Evolutionary conservation across 2,888 invertebrate species (phyloP).

Genomic region (Blastobasis adustella): DNA sequence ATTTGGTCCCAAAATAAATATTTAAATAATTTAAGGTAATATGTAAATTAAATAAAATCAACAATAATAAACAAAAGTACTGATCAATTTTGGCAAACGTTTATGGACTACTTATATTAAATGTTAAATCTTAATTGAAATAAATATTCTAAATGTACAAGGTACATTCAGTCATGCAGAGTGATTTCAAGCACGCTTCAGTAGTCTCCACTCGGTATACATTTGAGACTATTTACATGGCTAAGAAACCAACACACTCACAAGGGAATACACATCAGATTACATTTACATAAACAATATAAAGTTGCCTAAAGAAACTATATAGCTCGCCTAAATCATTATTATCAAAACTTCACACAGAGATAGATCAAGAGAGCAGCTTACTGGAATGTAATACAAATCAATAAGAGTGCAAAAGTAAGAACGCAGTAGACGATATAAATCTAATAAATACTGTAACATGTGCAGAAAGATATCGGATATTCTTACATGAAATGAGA

Average conservation of each 20-base stretch:
- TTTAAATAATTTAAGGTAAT: slow-evolving; percentile 62
- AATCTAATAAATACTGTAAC: slow-evolving; percentile 38
- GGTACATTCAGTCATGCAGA: slow-evolving; percentile 52
- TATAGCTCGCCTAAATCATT: slow-evolving; percentile 55
- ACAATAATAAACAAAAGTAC: slow-evolving; percentile 64
- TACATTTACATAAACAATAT: slow-evolving; percentile 51
- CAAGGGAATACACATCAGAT: slow-evolving; percentile 42
- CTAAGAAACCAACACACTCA: slow-evolving; percentile 48
- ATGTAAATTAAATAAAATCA: slow-evolving; percentile 56
- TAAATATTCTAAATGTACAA: slow-evolving; percentile 61
- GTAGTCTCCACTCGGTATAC: slow-evolving; percentile 33
- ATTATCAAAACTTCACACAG: slow-evolving; percentile 55
- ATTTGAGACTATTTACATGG: slow-evolving; percentile 52
- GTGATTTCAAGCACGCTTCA: slow-evolving; percentile 39
- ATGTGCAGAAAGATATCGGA: slow-evolving; percentile 31
- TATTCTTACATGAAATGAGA: slow-evolving; percentile 61
- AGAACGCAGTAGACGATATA: slow-evolving; percentile 23
- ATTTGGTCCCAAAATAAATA: slow-evolving; percentile 75
- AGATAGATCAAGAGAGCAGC: slow-evolving; percentile 43
- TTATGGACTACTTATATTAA: slow-evolving; percentile 64
- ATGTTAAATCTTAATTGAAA: slow-evolving; percentile 62
- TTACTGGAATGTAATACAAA: slow-evolving; percentile 63
- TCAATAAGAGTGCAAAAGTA: slow-evolving; percentile 36
- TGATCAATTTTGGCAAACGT: slow-evolving; percentile 72
- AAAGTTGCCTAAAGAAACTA: slow-evolving; percentile 58